These are phyloP conservation scores for Rhinichthys klamathensis DNA, from an alignment of 2,113 vertebrate species.

Conservation along the genomic window DNA sequence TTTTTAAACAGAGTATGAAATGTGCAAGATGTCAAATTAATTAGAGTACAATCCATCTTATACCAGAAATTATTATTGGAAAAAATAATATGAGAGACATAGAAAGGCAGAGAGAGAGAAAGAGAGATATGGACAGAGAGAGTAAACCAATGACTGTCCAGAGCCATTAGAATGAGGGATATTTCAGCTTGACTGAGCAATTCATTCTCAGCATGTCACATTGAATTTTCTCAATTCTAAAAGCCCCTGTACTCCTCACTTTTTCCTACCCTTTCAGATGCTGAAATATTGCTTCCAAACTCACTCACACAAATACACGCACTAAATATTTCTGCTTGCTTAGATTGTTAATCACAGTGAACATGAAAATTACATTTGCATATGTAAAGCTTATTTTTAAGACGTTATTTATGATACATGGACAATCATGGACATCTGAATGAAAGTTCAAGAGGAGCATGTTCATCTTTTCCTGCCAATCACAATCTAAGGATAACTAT, in stretches of 20 bases:
- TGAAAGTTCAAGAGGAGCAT: not conserved
- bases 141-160: conserved; percentile 76
- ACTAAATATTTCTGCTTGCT: not conserved
- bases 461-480: not conserved
- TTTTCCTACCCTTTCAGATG: conserved; percentile 78
- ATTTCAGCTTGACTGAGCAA: conserved; percentile 85
- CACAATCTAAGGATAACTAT: not conserved
- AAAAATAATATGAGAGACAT: conserved; percentile 10
- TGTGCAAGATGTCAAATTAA: not conserved
- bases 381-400: not conserved
- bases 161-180: conserved; percentile 84
- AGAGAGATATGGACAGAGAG: conserved; percentile 62
- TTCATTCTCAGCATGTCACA: conserved; percentile 86
- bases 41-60: not conserved
- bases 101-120: conserved; percentile 44
- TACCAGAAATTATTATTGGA: not conserved
- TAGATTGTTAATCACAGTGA: not conserved
- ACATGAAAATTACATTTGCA: not conserved
- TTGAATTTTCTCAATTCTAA: conserved; percentile 86
- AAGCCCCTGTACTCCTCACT: conserved; percentile 79
- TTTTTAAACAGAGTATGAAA: not conserved
- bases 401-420: not conserved
- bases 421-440: not conserved
- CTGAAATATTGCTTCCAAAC: conserved; percentile 79
- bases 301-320: no score